phyloP scores from a whole-genome alignment of 2,113 vertebrate genomes.

The Microcebus lehilahytsara region DNA sequence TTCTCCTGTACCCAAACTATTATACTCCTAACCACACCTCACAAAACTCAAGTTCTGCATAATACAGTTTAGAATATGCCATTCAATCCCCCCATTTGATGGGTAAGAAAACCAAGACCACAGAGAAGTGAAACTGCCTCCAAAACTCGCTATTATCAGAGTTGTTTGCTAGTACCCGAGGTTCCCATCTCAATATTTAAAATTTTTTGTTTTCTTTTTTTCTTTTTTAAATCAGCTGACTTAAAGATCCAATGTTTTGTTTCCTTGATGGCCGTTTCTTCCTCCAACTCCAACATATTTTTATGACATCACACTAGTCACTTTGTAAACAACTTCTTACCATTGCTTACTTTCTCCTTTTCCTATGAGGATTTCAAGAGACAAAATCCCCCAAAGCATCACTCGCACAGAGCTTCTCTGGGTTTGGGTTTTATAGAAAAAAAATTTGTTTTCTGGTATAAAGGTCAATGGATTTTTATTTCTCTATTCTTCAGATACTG shows the following conservation, averaged over 20 bases:
- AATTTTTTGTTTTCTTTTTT: background rate
- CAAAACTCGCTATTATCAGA: background rate
- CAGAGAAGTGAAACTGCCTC: background rate
- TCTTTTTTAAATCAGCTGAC: too few relatives aligned
- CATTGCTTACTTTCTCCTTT: conserved; percentile 6
- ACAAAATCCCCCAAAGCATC: background rate
- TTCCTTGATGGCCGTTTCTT: background rate
- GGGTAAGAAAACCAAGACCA: conserved; percentile 7
- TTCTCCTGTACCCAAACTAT: background rate
- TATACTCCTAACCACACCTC: background rate
- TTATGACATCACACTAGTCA: background rate
- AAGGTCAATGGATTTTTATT: background rate
- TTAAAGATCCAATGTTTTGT: background rate
- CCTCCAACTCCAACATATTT: background rate
- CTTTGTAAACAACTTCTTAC: background rate
- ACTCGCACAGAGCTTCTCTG: background rate
- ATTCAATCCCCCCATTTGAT: background rate
- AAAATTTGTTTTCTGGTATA: background rate
- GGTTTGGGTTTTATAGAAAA: background rate
- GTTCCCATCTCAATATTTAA: background rate
- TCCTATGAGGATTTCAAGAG: conserved; percentile 21
- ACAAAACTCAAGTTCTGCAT: background rate
- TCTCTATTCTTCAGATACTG: conserved; percentile 37
- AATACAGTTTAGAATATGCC: background rate
- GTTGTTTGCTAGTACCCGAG: background rate